Evolutionary conservation across 2,888 invertebrate species (phyloP).

Genomic region (Campoplex capitator): DNA sequence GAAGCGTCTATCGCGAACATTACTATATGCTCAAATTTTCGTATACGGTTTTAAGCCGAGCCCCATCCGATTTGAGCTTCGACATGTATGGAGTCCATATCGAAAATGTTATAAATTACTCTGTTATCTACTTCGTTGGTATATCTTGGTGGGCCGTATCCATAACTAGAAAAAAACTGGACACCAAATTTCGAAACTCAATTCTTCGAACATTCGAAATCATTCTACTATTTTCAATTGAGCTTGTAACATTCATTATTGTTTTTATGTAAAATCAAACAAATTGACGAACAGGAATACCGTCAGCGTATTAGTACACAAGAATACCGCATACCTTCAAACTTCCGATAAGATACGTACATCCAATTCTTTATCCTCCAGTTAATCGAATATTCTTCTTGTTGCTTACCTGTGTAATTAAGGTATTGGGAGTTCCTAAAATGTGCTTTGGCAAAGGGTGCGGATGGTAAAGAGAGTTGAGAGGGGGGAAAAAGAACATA

Average conservation of each 20-base stretch:
- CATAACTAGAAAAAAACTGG: too few species aligned
- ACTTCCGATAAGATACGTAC: background rate
- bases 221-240: too few species aligned
- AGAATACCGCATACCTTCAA: background rate
- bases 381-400: background rate
- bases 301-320: too few species aligned
- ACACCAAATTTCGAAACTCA: too few species aligned
- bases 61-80: constrained; percentile 23
- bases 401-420: background rate
- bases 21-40: constrained; percentile 33
- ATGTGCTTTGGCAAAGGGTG: background rate
- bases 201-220: too few species aligned
- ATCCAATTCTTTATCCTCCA: background rate
- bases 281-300: too few species aligned
- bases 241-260: too few species aligned
- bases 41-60: constrained; percentile 7
- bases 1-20: constrained; percentile 71
- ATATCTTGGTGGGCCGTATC: background rate
- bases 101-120: background rate
- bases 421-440: constrained; percentile 7
- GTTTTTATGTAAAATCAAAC: too few species aligned
- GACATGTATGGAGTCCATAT: background rate
- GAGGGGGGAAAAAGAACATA: constrained; percentile 59
- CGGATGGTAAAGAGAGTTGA: background rate
- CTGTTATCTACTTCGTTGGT: background rate